A percentile compares a stretch with the other conserved stretches of the same genome.
phyloP scores from a whole-genome alignment of 2,797 vertebrate genomes.

The Sebastes umbrosus region DNA sequence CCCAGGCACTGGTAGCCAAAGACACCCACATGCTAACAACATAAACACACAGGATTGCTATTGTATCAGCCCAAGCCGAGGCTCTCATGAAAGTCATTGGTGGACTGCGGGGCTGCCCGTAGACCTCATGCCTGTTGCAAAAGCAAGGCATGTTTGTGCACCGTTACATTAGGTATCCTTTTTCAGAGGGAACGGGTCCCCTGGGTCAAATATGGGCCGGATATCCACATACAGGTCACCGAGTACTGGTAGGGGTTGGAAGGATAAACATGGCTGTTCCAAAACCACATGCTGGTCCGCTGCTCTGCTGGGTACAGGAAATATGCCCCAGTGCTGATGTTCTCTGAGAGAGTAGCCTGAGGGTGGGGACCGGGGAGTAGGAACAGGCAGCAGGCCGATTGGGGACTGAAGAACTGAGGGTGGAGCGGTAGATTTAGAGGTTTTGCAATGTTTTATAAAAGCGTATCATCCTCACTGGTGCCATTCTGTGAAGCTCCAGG shows the following conservation, averaged over 20 bases:
- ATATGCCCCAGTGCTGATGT: conserved; percentile 82
- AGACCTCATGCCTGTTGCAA: conserved; percentile 96
- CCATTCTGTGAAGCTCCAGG: conserved; percentile 29
- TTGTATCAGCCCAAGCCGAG: conserved; percentile 91
- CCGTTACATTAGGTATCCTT: conserved; percentile 98
- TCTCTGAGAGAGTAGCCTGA: conserved; percentile 75
- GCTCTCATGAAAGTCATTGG: conserved; percentile 87
- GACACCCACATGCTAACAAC: conserved; percentile 93
- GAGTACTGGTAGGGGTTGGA: conserved; percentile 89
- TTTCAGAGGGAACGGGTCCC: conserved; percentile 98
- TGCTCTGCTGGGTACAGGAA: conserved; percentile 85
- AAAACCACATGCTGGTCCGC: conserved; percentile 91
- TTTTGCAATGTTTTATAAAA: conserved; percentile 32
- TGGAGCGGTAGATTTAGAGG: conserved; percentile 33
- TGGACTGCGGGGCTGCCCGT: conserved; percentile 83
- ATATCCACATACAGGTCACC: conserved; percentile 96
- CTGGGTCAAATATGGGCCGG: conserved; percentile 95
- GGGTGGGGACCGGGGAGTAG: conserved; percentile 59
- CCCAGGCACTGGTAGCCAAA: conserved; percentile 93
- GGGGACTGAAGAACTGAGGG: conserved; percentile 26
- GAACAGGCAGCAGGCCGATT: conserved; percentile 35
- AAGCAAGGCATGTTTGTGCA: conserved; percentile 95
- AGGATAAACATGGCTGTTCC: conserved; percentile 90
- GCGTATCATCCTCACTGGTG: conserved; percentile 27
- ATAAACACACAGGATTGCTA: conserved; percentile 94